A percentile compares a stretch with the other conserved stretches of the same genome.
Conservation (phyloP, 2,888 invertebrate species). For the Leptopilina drosophilae region DNA sequence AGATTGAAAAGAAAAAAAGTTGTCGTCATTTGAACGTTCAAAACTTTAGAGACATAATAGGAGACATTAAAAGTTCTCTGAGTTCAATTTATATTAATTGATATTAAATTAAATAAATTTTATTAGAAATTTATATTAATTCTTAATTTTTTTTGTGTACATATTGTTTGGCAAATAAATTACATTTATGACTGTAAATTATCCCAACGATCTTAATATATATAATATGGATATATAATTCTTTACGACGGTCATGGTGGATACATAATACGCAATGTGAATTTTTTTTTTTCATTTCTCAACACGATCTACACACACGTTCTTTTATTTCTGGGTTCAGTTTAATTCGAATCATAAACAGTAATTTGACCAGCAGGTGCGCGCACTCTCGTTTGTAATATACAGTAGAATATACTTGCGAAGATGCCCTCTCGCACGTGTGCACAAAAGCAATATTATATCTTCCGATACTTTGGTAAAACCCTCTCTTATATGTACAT, state of each 20-base stretch:
- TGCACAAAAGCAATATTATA: slow-evolving; percentile 5
- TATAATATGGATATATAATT: slow-evolving; percentile 16
- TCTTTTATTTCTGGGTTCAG: slow-evolving; percentile 31
- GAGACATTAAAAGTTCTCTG: no score
- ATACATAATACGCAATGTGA: not conserved
- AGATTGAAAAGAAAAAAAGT: no score
- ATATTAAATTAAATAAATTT: no score
- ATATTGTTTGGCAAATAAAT: not conserved
- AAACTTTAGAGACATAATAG: no score
- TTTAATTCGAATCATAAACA: slow-evolving; percentile 61
- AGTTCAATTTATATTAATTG: no score
- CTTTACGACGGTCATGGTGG: not conserved
- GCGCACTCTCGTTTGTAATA: not conserved
- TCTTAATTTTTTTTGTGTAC: not conserved
- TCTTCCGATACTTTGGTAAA: not conserved
- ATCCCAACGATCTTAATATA: not conserved
- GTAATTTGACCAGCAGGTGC: slow-evolving; percentile 63
- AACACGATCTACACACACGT: slow-evolving; percentile 20
- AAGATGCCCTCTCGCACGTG: slow-evolving; percentile 21
- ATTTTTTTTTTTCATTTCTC: slow-evolving; percentile 37
- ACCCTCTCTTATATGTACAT: not conserved
- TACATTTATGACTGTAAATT: not conserved
- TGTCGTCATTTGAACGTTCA: no score
- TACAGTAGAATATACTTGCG: not conserved
- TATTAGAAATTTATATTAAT: no score